These are phyloP conservation scores for Pollenia griseotomentosa DNA, from an alignment of 2,888 invertebrate genomes.

Conservation along the genomic window DNA sequence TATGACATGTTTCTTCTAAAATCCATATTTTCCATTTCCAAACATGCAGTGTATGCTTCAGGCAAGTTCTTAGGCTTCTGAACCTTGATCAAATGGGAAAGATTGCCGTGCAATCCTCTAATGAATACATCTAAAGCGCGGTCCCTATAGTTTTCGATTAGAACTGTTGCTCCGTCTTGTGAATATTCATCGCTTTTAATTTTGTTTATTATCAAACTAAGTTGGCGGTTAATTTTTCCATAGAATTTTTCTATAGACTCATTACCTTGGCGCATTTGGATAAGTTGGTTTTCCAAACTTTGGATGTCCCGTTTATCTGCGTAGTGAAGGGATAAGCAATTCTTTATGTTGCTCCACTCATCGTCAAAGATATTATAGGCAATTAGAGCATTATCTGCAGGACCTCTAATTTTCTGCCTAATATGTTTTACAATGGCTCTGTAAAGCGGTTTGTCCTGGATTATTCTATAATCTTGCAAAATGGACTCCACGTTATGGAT, in stretches of 20 bases:
- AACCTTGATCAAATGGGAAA: neutral
- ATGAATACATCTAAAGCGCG: neutral
- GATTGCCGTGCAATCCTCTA: neutral
- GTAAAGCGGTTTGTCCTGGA: constrained; percentile 15
- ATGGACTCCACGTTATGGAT: constrained; percentile 19
- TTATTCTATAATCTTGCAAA: constrained; percentile 1
- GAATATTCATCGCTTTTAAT: constrained; percentile 9
- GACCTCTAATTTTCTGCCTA: neutral
- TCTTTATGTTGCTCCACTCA: no score
- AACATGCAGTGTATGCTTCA: neutral
- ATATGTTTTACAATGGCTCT: constrained; percentile 6
- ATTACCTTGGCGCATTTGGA: constrained; percentile 3
- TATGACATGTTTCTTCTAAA: neutral
- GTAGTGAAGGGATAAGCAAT: no score
- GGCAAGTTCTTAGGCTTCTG: constrained; percentile 6
- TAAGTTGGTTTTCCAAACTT: constrained; percentile 1
- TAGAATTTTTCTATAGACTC: constrained; percentile 7
- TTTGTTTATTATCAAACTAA: constrained; percentile 2
- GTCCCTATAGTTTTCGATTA: neutral
- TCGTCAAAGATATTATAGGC: neutral
- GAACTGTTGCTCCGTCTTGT: neutral
- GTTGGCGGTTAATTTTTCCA: constrained; percentile 17
- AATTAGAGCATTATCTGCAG: no score
- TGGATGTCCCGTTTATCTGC: constrained; percentile 4
- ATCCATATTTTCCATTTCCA: constrained; percentile 12